These are phyloP conservation scores for Dynastes maya DNA, from an alignment of 2,888 invertebrate species.

Conservation along the genomic window DNA sequence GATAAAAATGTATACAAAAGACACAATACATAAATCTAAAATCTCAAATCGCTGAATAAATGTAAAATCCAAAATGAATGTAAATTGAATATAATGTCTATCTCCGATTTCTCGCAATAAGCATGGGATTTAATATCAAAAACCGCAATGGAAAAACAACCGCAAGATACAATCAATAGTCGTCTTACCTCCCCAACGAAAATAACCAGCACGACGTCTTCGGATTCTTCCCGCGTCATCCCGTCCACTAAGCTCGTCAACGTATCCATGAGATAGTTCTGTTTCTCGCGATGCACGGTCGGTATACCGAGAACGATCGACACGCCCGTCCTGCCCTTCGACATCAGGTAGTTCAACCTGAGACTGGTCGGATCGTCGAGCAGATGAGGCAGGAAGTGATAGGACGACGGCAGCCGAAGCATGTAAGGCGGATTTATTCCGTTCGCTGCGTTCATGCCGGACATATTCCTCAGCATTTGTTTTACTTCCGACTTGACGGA, in stretches of 20 bases:
- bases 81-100: too few relatives aligned
- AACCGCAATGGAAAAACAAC: too few relatives aligned
- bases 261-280: slow-evolving; percentile 89
- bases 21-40: too few relatives aligned
- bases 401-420: slow-evolving; percentile 84
- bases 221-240: slow-evolving; percentile 81
- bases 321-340: slow-evolving; percentile 82
- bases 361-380: slow-evolving; percentile 84
- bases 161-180: not conserved
- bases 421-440: slow-evolving; percentile 68
- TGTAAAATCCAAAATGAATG: too few relatives aligned
- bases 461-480: slow-evolving; percentile 69
- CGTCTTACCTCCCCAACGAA: slow-evolving; percentile 85
- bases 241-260: slow-evolving; percentile 87
- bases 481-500: slow-evolving; percentile 66
- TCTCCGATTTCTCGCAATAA: too few relatives aligned
- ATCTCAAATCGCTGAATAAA: too few relatives aligned
- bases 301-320: slow-evolving; percentile 92
- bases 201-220: slow-evolving; percentile 88
- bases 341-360: slow-evolving; percentile 84
- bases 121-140: too few relatives aligned
- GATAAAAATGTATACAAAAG: too few relatives aligned
- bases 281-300: slow-evolving; percentile 90
- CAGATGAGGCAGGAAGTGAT: slow-evolving; percentile 90
- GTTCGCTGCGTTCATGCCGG: slow-evolving; percentile 71